Evolutionary conservation across 2,113 vertebrate species (phyloP).

Genomic region (Cranoglanis bouderius): DNA sequence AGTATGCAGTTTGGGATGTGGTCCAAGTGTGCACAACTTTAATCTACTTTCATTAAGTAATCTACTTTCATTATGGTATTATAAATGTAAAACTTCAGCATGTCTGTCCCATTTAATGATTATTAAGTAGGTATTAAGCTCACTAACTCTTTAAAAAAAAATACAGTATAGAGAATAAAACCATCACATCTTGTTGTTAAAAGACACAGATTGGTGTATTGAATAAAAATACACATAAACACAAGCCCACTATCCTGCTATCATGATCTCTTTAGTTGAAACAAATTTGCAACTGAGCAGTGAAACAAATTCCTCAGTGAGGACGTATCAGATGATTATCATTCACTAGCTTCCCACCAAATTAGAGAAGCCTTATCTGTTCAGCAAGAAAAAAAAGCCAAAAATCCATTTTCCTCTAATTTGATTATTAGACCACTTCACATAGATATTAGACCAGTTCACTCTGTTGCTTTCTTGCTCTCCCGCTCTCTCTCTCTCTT

Average conservation of each 20-base stretch:
- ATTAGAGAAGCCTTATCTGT: background rate
- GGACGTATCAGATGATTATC: background rate
- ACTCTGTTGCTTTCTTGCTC: background rate
- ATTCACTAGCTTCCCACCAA: background rate
- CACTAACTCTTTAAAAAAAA: background rate
- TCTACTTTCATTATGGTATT: background rate
- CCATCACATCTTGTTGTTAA: background rate
- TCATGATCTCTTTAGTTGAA: background rate
- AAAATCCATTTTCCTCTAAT: background rate
- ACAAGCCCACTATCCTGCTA: background rate
- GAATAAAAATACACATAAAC: background rate
- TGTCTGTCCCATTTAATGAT: background rate
- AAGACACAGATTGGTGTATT: background rate
- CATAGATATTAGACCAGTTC: background rate
- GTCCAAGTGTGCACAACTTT: background rate
- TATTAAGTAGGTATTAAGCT: background rate
- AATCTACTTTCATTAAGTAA: background rate
- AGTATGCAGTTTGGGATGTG: background rate
- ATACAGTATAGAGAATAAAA: background rate
- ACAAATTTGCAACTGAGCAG: background rate
- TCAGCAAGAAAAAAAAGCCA: background rate
- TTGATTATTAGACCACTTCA: background rate
- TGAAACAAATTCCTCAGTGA: background rate
- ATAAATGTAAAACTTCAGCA: background rate
- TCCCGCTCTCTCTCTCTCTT: background rate